Percentiles rank a stretch among this genome's conserved stretches.
Evolutionary conservation across 2,797 vertebrate species (phyloP).

Genomic region (Vespertilio murinus): DNA sequence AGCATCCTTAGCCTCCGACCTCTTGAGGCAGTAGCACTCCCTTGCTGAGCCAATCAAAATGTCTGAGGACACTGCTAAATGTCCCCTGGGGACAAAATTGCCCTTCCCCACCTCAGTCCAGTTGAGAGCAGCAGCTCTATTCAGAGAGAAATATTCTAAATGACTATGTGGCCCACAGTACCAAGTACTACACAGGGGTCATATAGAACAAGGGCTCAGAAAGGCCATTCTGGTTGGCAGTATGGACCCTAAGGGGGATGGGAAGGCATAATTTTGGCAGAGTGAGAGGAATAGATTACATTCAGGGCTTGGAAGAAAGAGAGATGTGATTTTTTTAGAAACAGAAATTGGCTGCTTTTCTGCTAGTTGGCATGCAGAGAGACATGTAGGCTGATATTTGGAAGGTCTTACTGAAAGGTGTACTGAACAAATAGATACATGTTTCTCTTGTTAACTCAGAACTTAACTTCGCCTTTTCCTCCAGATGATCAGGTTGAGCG

Average conservation of each 20-base stretch:
- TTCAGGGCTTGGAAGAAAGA: neutral
- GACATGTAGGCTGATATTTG: neutral
- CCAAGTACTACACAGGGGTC: neutral
- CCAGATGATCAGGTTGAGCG: neutral
- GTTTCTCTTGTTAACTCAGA: neutral
- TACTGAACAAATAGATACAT: neutral
- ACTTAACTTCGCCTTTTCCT: neutral
- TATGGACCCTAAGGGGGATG: neutral
- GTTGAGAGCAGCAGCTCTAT: neutral
- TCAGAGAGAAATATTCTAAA: neutral
- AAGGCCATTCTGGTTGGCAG: neutral
- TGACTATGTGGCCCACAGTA: neutral
- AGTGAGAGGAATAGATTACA: neutral
- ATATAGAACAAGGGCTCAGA: neutral
- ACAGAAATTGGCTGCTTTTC: neutral
- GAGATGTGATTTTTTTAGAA: neutral
- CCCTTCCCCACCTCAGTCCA: accelerated
- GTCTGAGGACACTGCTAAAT: neutral
- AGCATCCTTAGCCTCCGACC: neutral
- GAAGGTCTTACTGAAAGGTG: neutral
- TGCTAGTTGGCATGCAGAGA: neutral
- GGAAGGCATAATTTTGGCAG: neutral
- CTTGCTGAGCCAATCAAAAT: neutral
- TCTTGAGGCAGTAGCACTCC: neutral
- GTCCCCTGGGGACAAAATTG: neutral